These are phyloP conservation scores for Mayetiola destructor DNA, from an alignment of 2,888 invertebrate species.

Conservation along the genomic window DNA sequence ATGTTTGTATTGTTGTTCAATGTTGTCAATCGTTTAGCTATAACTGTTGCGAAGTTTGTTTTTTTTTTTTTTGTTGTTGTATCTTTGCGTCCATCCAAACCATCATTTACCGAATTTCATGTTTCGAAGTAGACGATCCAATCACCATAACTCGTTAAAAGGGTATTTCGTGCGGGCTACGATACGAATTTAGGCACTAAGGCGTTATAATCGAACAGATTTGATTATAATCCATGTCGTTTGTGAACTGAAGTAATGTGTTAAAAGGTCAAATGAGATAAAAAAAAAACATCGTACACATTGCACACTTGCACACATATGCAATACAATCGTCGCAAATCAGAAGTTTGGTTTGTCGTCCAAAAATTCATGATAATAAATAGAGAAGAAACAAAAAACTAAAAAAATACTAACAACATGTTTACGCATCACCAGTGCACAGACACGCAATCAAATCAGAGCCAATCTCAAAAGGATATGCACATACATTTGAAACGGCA, in stretches of 20 bases:
- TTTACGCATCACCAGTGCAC: too few relatives aligned
- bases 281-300: not conserved
- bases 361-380: too few relatives aligned
- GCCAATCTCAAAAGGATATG: slow-evolving; percentile 7
- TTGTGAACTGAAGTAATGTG: slow-evolving; percentile 4
- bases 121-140: too few relatives aligned
- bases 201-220: not conserved
- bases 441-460: not conserved
- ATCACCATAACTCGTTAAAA: slow-evolving; percentile 9
- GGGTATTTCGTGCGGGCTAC: not conserved
- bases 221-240: slow-evolving; percentile 9
- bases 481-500: too few relatives aligned
- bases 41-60: too few relatives aligned
- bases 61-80: too few relatives aligned
- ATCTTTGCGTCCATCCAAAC: not conserved
- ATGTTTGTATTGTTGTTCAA: not conserved
- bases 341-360: too few relatives aligned
- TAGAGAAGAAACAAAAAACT: too few relatives aligned
- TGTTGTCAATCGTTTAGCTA: slow-evolving; percentile 7
- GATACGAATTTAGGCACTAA: too few relatives aligned
- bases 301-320: not conserved
- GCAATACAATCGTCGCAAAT: too few relatives aligned
- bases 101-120: not conserved
- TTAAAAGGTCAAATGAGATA: not conserved
- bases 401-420: too few relatives aligned